These are phyloP conservation scores for Conger conger DNA, from an alignment of 2,113 vertebrate species.

Conservation along the genomic window DNA sequence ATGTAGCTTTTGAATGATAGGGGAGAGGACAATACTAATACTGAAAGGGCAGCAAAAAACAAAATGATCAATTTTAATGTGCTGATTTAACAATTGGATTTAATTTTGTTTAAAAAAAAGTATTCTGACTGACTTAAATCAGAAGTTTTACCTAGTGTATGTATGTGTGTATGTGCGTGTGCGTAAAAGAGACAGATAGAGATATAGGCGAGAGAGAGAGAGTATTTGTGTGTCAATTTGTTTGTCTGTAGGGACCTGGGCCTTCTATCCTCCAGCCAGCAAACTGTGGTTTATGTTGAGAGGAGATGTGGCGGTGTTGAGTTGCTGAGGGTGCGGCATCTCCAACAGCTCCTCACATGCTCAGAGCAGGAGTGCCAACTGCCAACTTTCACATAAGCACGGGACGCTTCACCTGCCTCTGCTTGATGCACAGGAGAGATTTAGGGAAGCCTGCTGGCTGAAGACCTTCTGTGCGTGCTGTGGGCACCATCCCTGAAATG, in stretches of 20 bases:
- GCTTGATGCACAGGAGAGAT: neutral
- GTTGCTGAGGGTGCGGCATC: neutral
- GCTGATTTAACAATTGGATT: neutral
- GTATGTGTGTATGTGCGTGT: neutral
- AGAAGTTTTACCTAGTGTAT: neutral
- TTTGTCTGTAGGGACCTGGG: neutral
- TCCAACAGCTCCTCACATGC: neutral
- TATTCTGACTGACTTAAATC: neutral
- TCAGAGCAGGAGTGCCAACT: neutral
- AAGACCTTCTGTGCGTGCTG: neutral
- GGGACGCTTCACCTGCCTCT: neutral
- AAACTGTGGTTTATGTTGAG: neutral
- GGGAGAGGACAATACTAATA: neutral
- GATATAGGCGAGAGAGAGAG: too few relatives aligned
- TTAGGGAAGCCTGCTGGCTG: neutral
- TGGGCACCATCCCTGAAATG: neutral
- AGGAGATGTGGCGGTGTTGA: neutral
- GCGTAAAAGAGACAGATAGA: neutral
- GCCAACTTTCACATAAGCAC: neutral
- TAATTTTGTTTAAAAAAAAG: neutral
- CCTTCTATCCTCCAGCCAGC: neutral
- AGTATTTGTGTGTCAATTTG: neutral
- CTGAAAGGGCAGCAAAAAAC: neutral
- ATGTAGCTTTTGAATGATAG: conserved; percentile 12
- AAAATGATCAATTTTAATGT: neutral